Base-by-base conservation (phyloP, 1,140 invertebrate genomes). In the Calephelis nemesis region DNA sequence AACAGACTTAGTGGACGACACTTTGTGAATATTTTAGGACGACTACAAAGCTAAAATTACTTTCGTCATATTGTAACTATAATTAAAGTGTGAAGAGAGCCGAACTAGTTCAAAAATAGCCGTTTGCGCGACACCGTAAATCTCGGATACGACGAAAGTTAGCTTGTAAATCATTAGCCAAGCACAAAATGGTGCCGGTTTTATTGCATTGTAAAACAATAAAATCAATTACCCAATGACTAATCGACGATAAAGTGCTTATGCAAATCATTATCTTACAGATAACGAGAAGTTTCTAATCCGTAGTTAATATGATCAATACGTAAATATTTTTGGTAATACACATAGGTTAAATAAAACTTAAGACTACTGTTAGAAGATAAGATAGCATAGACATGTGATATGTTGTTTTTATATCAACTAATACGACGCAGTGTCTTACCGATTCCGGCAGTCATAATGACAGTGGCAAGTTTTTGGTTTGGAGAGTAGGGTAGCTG, bases 41-140 rank as follows among this genome's bases (percentile, higher is more conserved):
- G 71, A 75, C 74, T 75, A 71, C 77, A 74, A 77, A 76, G 70
- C 79, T 78, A 76, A 81, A 85, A 82, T 84, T 82, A 82, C 76
- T 79, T 79, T 80, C 78, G 80, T 86, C 82, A 84, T 84, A 87
- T 86, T 90, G 85, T 83, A 71, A 74, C 75, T 90, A 90, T 90
- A 87, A 84, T 85, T 88, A 88, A 87, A 86, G 78, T 86, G 88
- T 76, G 82, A 87, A 88, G 84, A 85, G 83, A 88, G 79, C 80
- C 82, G 82, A 84, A 86, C 80, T 68, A 78, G 67, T 81, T 85
- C 81, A 88, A 87, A 89, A 90, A 90, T 90, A 90, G 79, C 76
- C 72, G 79, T 84, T 80, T 81, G 79, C 85, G 80, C 82, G 86
- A 86, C 84, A 87, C 76, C 76, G 84, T 90, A 91, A 87, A 90